Percentiles rank a stretch among this genome's conserved stretches.
These are phyloP conservation scores for Cephonodes hylas DNA, from an alignment of 2,888 invertebrate species.

Conservation along the genomic window DNA sequence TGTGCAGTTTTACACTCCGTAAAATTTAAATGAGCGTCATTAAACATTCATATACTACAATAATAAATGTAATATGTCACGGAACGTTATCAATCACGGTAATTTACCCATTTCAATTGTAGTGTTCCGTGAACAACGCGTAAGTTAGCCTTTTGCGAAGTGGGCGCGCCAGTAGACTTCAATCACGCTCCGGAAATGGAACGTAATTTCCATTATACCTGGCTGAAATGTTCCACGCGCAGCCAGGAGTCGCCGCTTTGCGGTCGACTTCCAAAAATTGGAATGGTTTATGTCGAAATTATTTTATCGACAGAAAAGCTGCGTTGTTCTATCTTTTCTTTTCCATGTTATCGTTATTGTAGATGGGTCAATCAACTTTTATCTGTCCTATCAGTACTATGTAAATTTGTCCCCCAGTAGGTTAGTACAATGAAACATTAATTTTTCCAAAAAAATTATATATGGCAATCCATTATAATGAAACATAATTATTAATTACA, in stretches of 20 bases:
- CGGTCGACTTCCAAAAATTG: slow-evolving; percentile 1
- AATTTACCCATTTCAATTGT: slow-evolving; percentile 31
- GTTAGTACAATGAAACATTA: too few species aligned
- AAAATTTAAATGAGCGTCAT: not conserved
- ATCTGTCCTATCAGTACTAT: too few species aligned
- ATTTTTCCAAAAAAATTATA: too few species aligned
- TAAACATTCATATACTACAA: not conserved
- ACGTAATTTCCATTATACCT: slow-evolving; percentile 61
- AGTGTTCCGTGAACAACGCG: slow-evolving; percentile 29
- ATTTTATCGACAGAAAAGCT: not conserved
- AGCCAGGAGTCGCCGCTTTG: slow-evolving; percentile 22
- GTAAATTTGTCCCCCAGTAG: too few species aligned
- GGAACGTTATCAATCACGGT: slow-evolving; percentile 34
- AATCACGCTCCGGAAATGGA: slow-evolving; percentile 68
- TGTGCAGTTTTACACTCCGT: not conserved
- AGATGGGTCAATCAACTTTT: too few species aligned
- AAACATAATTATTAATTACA: too few species aligned
- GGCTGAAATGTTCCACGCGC: slow-evolving; percentile 41
- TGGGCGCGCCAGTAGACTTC: slow-evolving; percentile 54
- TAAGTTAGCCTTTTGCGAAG: slow-evolving; percentile 16
- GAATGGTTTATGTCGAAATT: not conserved
- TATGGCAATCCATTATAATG: too few species aligned
- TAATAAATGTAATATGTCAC: not conserved
- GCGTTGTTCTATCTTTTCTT: not conserved
- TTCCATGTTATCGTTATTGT: not conserved